A percentile compares a stretch with the other conserved stretches of the same genome.
Evolutionary conservation across 35 echinoderm and acorn worm species (phyloP).

Genomic region (Eucidaris tribuloides): DNA sequence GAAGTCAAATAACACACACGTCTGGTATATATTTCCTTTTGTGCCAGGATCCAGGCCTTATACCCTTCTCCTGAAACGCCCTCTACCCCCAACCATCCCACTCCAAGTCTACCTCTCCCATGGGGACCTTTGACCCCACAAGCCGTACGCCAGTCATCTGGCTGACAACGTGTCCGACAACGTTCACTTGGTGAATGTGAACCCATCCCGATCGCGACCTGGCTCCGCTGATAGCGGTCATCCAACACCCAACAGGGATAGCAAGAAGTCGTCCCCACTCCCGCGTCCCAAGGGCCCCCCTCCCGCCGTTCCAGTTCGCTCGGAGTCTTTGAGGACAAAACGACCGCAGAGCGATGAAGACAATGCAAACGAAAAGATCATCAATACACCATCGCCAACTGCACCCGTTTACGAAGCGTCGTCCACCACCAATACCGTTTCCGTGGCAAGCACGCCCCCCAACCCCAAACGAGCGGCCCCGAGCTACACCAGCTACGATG

Average conservation of each 20-base stretch:
- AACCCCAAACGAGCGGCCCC: constrained; percentile 1
- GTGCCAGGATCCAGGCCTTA: not conserved
- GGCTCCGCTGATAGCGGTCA: not conserved
- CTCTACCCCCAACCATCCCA: constrained; percentile 10
- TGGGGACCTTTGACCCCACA: constrained; percentile 4
- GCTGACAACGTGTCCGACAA: not conserved
- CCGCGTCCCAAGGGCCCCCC: not conserved
- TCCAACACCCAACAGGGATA: not conserved
- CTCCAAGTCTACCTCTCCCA: constrained; percentile 9
- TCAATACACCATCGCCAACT: not conserved
- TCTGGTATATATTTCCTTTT: too few species aligned
- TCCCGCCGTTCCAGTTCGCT: not conserved
- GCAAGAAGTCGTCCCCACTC: not conserved
- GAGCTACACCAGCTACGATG: not conserved
- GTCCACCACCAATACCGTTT: not conserved
- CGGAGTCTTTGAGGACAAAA: not conserved
- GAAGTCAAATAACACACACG: too few species aligned
- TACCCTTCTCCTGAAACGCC: not conserved
- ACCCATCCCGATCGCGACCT: not conserved
- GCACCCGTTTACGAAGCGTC: not conserved
- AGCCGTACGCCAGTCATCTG: not conserved
- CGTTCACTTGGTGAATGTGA: not conserved
- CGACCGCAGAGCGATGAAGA: constrained; percentile 1
- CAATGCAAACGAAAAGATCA: not conserved
- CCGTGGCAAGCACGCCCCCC: not conserved